Evolutionary conservation across 1,140 invertebrate species (phyloP).

Genomic region (Trissolcus basalis): DNA sequence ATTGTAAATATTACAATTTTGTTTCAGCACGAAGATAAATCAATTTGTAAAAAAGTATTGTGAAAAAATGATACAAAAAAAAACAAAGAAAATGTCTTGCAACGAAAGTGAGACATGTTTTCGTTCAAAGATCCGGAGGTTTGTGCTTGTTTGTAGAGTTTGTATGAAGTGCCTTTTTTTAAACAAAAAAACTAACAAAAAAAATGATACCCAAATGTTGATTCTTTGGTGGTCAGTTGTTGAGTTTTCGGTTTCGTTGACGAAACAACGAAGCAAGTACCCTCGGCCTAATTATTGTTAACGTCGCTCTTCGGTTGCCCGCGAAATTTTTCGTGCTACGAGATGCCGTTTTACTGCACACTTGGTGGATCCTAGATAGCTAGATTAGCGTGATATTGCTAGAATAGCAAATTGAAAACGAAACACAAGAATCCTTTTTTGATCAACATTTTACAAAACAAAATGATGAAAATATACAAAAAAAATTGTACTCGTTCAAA

Average conservation of each 20-base stretch:
- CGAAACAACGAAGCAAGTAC: constrained; percentile 46
- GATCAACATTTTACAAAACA: constrained; percentile 2
- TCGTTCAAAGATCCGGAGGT: constrained; percentile 40
- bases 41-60: constrained; percentile 28
- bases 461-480: too few species aligned
- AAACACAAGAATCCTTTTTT: too few species aligned
- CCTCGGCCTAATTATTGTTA: constrained; percentile 52
- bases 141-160: constrained; percentile 51
- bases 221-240: constrained; percentile 36
- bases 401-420: constrained; percentile 37
- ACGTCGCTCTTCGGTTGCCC: constrained; percentile 37
- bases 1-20: constrained; percentile 50
- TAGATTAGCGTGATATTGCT: constrained; percentile 60
- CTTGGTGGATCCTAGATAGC: constrained; percentile 62
- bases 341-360: constrained; percentile 38
- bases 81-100: constrained; percentile 31
- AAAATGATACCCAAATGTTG: constrained; percentile 4
- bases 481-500: too few species aligned
- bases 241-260: constrained; percentile 44
- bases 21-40: constrained; percentile 25
- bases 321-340: constrained; percentile 30
- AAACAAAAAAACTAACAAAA: constrained; percentile 2
- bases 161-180: constrained; percentile 58
- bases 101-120: constrained; percentile 14
- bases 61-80: constrained; percentile 17